Evolutionary conservation across 2,797 vertebrate species (phyloP).

Genomic region (Hozukius guyotensis): DNA sequence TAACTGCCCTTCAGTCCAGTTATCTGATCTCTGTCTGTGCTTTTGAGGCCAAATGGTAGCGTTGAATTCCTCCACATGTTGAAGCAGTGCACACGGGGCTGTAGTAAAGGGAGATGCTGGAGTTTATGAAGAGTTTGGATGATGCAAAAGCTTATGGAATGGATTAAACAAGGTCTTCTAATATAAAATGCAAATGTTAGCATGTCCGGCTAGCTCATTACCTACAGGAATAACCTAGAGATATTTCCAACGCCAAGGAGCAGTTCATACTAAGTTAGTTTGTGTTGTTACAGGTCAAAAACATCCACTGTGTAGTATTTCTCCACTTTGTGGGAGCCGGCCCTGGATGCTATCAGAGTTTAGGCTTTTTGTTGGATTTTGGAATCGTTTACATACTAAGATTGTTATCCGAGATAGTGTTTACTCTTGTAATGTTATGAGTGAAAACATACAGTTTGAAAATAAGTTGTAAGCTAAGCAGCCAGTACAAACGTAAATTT

Average conservation of each 20-base stretch:
- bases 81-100: neutral
- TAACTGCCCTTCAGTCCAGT: neutral
- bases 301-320: too few relatives aligned
- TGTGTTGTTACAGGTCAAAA: neutral
- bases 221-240: neutral
- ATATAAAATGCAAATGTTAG: too few relatives aligned
- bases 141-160: neutral
- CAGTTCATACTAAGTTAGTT: neutral
- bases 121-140: neutral
- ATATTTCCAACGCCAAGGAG: neutral
- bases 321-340: neutral
- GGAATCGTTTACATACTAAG: neutral
- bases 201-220: neutral
- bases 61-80: neutral
- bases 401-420: neutral
- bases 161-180: neutral
- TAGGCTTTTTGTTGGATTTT: neutral
- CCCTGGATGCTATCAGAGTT: neutral
- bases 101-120: neutral
- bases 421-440: neutral
- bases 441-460: neutral
- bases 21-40: constrained; percentile 25
- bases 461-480: neutral
- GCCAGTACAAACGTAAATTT: neutral
- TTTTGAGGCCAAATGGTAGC: neutral